Evolutionary conservation across 2,113 vertebrate species (phyloP), one percentile per base, ranked within the genome.

Genomic region (Rhynchomys soricoides): DNA sequence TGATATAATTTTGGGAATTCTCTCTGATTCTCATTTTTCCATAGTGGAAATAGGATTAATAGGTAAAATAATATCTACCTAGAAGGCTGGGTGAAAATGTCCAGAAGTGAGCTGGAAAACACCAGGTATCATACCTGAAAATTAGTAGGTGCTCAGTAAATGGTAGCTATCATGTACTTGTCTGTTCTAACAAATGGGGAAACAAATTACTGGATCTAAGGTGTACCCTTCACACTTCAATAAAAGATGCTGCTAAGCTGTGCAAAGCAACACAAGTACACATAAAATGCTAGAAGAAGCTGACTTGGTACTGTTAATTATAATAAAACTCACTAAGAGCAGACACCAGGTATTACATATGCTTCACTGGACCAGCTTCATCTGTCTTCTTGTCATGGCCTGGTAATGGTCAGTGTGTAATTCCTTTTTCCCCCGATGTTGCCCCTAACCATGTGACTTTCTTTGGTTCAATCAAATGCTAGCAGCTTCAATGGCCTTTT

Each of bases 121-220:
- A 68, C 29, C 10, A 52, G 85, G 55, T 21, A 62, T 5, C 19
- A 24, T 52, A 31, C 31, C 59, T 85, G 70, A 77, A 91, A 91
- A 91, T 92, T 77, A 83, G 26, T 43, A 62, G 70, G 26, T 91
- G 15, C 26, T 91, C 75, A 91, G 71, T 77, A 91, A 91, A 83
- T 59, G 26, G 40, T 43, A 96, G 26, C 19, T 89, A 62, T 75
- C 37, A 37, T 4, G 13, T 10, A 59, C 50, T 52, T 89, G 48
- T 77, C 59, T 83, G 59, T 52, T 91, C 78, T n/a, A 77, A 83
- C 26, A 59, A 92, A n/a, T 45, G 12, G 7, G 15, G 19, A 90
- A 37, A 88, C 13, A 91, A 82, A 77, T 62, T 21, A 83, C 57
- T 94, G 74, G 50, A 50, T 40, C 40, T 70, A 88, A 70, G 29